Percentiles rank a stretch among this genome's conserved stretches.
Conservation (phyloP, 2,113 vertebrate species). For the Periophthalmus modestus region DNA sequence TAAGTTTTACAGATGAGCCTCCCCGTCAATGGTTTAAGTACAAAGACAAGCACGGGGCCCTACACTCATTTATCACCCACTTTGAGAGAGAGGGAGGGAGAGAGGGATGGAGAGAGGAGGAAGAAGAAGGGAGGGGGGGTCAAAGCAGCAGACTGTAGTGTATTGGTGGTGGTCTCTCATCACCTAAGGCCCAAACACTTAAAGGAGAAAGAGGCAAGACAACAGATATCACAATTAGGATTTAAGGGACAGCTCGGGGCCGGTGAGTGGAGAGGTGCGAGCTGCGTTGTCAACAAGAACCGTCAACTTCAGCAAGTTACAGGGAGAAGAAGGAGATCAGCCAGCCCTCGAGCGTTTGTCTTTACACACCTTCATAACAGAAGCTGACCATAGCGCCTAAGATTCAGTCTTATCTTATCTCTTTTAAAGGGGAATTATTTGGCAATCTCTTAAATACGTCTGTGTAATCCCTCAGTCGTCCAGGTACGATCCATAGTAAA, state of each 20-base stretch:
- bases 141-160: conserved; percentile 51
- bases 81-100: conserved; percentile 58
- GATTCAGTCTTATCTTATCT: too few relatives aligned
- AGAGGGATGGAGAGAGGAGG: conserved; percentile 45
- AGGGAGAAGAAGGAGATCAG: neutral
- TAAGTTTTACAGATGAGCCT: conserved; percentile 72
- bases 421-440: too few relatives aligned
- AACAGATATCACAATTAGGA: conserved; percentile 42
- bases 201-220: conserved; percentile 29
- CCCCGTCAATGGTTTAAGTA: conserved; percentile 68
- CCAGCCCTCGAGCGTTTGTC: neutral
- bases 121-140: conserved; percentile 41
- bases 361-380: too few relatives aligned
- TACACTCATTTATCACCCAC: conserved; percentile 77
- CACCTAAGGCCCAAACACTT: conserved; percentile 47
- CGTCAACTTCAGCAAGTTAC: neutral
- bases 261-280: conserved; percentile 23
- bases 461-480: too few relatives aligned
- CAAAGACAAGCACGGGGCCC: conserved; percentile 74
- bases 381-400: too few relatives aligned
- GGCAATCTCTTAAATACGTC: too few relatives aligned
- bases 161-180: conserved; percentile 54
- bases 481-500: too few relatives aligned
- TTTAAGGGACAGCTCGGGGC: conserved; percentile 12
- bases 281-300: neutral